phyloP scores from a whole-genome alignment of 2,888 invertebrate species.

The Aquatica leii region DNA sequence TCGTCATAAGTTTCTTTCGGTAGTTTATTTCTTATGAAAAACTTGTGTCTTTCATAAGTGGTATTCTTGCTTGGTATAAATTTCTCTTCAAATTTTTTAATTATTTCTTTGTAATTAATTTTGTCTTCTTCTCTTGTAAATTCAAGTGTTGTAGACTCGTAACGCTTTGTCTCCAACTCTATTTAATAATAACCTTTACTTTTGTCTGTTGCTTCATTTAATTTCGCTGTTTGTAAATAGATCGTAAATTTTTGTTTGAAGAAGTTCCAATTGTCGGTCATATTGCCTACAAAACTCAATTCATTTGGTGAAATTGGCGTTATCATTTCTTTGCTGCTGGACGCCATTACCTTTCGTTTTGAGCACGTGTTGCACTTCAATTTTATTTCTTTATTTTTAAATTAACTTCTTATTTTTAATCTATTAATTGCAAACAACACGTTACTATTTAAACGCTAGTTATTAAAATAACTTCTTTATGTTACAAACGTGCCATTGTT shows the following conservation, averaged over 20 bases:
- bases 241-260: background rate
- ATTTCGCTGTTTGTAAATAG: background rate
- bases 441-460: too few relatives aligned
- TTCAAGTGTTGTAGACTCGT: conserved; percentile 1
- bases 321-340: background rate
- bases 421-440: too few relatives aligned
- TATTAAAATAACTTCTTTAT: too few relatives aligned
- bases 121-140: background rate
- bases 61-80: background rate
- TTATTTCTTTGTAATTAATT: background rate
- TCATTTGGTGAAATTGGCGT: background rate
- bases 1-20: background rate
- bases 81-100: background rate
- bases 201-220: background rate
- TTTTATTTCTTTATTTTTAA: too few relatives aligned
- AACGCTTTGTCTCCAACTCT: background rate
- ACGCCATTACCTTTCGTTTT: background rate
- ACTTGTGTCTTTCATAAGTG: background rate
- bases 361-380: too few relatives aligned
- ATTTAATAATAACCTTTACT: background rate
- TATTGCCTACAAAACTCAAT: background rate
- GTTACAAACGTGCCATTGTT: too few relatives aligned
- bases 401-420: too few relatives aligned
- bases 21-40: background rate
- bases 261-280: background rate